Base-by-base conservation (phyloP, 1,140 invertebrate species). In the Marisa cornuarietis region DNA sequence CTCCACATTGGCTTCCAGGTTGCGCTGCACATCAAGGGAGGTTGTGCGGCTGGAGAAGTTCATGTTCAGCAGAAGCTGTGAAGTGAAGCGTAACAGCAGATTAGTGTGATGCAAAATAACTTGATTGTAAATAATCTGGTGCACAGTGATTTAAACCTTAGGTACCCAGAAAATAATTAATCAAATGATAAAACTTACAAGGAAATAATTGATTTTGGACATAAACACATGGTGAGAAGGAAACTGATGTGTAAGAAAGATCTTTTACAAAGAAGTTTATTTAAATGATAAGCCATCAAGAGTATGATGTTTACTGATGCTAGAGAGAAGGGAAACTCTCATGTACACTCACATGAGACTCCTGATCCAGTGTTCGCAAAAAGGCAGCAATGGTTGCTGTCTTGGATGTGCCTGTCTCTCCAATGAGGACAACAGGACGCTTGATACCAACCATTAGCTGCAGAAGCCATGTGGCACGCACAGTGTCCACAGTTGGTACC, bases 21-120 rank as follows among this genome's bases (percentile, higher is more conserved):
- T 96, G 68, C 94, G 92, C 89, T 98, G 96, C 11, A 98, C 94
- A 90, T 97, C 95, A 92, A 96, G 92, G 0, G 96, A 97, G 0
- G 95, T 95, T 0, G 96, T 97, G 87, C 96, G 93, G 22, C 95
- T 96, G 51, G 96, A 97, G 91, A 97, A 98, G 92, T 97, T 97
- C 88, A 97, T 94, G 90, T 95, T 94, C 81, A 97, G 91, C 80
- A 95, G 76, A 80, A 91, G 84, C 88, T 90, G 84, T 26, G 87
- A 85, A 49, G 51, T 13, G 61, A 80, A 78, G 4, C 51, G 78
- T n/a, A 72, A 66, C 20, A 65, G 24, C n/a, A 68, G 65, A 31
- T 68, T 13, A 9, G 65, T 68, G 65, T 24, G 65, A 16, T 24
- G 65, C n/a, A 24, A 22, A 68, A 68, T 68, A 13, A 31, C 13